phyloP scores from a whole-genome alignment of 2,113 vertebrate species.

The Upupa epops region DNA sequence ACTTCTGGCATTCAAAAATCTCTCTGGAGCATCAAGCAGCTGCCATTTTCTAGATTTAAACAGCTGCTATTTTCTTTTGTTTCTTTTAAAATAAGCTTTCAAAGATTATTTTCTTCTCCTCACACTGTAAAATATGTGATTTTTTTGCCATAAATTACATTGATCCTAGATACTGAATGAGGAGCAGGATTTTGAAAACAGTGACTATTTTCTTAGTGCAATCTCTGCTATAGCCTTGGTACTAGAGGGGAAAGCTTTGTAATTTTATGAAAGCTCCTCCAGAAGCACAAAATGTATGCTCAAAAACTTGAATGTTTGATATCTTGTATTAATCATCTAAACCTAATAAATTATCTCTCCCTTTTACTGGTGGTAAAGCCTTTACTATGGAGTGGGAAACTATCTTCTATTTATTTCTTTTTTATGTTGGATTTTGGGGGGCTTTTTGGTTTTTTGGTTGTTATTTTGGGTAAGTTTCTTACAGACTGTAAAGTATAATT shows the following conservation, averaged over 20 bases:
- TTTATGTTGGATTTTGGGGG: not conserved
- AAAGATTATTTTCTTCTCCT: constrained; percentile 27
- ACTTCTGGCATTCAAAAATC: constrained; percentile 48
- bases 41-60: constrained; percentile 59
- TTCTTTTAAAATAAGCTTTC: constrained; percentile 31
- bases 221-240: not conserved
- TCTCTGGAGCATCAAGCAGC: constrained; percentile 58
- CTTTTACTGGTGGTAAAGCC: not conserved
- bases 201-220: not conserved
- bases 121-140: not conserved
- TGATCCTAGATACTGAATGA: not conserved
- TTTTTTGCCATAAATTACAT: constrained; percentile 14
- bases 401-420: not conserved
- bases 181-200: not conserved
- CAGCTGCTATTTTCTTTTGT: constrained; percentile 59
- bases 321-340: not conserved
- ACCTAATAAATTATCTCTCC: not conserved
- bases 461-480: not conserved
- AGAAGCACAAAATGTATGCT: not conserved
- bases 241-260: not conserved
- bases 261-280: not conserved
- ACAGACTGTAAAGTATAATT: not conserved
- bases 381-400: not conserved
- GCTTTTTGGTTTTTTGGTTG: not conserved
- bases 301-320: not conserved